Base-by-base conservation (phyloP, 2,113 vertebrate genomes). In the Mandrillus leucophaeus region DNA sequence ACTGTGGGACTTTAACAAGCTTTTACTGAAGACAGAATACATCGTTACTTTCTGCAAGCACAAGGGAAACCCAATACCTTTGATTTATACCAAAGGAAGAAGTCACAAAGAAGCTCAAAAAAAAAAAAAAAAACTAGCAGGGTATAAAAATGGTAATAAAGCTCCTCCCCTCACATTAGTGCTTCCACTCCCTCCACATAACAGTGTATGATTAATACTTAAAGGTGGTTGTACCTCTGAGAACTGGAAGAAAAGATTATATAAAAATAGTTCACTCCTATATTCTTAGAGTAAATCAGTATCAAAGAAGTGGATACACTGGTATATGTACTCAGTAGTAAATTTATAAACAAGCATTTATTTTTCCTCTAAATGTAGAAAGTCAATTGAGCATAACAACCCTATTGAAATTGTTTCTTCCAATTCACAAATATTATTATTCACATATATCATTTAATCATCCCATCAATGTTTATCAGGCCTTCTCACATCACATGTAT, bases 321-420 rank as follows among this genome's bases (percentile, higher is more conserved):
- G 30, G 30, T 17, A 59, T 30, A 23, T 14, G 10, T 45, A 23
- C 35, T 27, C 50, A 45, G 11, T 40, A 40, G 50, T 72, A 40
- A 93, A 85, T 89, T 84, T 80, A 88, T 52, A 94, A 84, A 32
- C 43, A 93, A 78, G 8, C 1, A 50, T 18, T 95, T 90, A 87
- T 59, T 80, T 88, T 88, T 64, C 95, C 38, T 92, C 13, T 30
- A 92, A 85, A 90, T 90, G 73, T 95, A 55, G 75, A 88, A 93
- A 73, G 6, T n/a, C 35, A 80, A 50, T 38, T 76, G 55, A 88
- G 55, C 8, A 70, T 52, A 40, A 66, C 40, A 79, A 83, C 55
- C 23, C 25, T 92, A 89, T 89, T 14, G 20, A 20, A 92, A 68
- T 17, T 7, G 1, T 78, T 92, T 86, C 64, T 79, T 68, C 70